A percentile compares a stretch with the other conserved stretches of the same genome.
phyloP scores from a whole-genome alignment of 1,140 invertebrate species.

The Drosophila nannoptera region DNA sequence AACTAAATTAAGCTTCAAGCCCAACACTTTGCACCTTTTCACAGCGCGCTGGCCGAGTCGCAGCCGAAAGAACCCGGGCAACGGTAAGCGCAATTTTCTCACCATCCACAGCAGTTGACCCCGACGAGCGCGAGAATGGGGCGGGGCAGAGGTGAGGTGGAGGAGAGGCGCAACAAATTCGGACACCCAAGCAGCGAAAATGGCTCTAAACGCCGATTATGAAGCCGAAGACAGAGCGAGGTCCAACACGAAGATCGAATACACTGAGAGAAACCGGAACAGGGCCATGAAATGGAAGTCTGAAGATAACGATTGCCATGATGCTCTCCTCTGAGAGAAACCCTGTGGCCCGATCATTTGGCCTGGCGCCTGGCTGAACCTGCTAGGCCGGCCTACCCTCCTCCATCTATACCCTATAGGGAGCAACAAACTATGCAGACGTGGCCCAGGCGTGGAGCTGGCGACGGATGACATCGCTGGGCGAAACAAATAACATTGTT shows the following conservation, averaged over 20 bases:
- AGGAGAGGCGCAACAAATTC: conserved; percentile 51
- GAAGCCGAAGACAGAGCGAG: conserved; percentile 31
- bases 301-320: no score
- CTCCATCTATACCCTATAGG: neutral
- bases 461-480: conserved; percentile 52
- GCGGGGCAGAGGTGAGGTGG: neutral
- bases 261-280: neutral
- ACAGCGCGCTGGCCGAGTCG: no score
- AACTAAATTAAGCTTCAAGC: conserved; percentile 40
- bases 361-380: no score
- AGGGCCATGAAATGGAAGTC: no score
- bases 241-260: neutral
- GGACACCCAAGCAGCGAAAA: conserved; percentile 69
- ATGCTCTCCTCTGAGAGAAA: no score
- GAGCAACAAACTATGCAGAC: conserved; percentile 24
- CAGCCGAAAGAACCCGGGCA: conserved; percentile 12
- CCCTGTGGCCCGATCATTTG: no score
- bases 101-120: conserved; percentile 36
- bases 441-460: conserved; percentile 22
- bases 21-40: conserved; percentile 37
- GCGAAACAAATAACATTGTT: conserved; percentile 61
- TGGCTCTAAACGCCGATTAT: conserved; percentile 64
- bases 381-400: neutral
- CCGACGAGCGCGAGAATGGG: neutral
- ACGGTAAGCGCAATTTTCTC: conserved; percentile 66